Evolutionary conservation across 2,888 invertebrate genomes (phyloP).

Genomic region (Arge pagana): DNA sequence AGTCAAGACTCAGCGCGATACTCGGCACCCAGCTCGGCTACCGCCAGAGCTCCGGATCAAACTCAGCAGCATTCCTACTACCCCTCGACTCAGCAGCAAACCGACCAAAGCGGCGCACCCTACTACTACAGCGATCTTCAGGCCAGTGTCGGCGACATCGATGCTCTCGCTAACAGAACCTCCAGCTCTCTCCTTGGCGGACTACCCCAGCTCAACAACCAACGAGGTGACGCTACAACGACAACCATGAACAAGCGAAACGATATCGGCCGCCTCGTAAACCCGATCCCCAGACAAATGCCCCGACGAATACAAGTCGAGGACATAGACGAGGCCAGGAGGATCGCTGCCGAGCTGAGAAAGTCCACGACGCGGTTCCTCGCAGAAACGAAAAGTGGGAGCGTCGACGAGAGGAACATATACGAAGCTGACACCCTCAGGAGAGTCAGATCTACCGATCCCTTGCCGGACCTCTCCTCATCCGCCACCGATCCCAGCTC

Average conservation of each 20-base stretch:
- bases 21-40: conserved; percentile 28
- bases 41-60: conserved; percentile 29
- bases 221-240: conserved; percentile 66
- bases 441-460: conserved; percentile 55
- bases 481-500: conserved; percentile 40
- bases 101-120: conserved; percentile 72
- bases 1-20: conserved; percentile 40
- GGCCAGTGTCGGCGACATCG: conserved; percentile 34
- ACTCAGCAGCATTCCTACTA: conserved; percentile 32
- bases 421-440: conserved; percentile 72
- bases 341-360: conserved; percentile 52
- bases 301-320: conserved; percentile 48
- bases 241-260: conserved; percentile 55
- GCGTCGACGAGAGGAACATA: conserved; percentile 72
- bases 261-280: conserved; percentile 75
- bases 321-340: conserved; percentile 50
- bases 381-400: conserved; percentile 49
- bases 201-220: conserved; percentile 69
- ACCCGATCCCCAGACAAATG: conserved; percentile 63
- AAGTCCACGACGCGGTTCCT: conserved; percentile 50
- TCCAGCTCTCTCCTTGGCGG: conserved; percentile 40
- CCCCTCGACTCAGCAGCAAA: conserved; percentile 39
- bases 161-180: conserved; percentile 32
- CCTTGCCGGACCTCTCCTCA: conserved; percentile 47
- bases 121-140: conserved; percentile 84